A percentile compares a stretch with the other conserved stretches of the same genome.
Conservation (phyloP, 2,113 vertebrate genomes). For the Myotis lucifugus region DNA sequence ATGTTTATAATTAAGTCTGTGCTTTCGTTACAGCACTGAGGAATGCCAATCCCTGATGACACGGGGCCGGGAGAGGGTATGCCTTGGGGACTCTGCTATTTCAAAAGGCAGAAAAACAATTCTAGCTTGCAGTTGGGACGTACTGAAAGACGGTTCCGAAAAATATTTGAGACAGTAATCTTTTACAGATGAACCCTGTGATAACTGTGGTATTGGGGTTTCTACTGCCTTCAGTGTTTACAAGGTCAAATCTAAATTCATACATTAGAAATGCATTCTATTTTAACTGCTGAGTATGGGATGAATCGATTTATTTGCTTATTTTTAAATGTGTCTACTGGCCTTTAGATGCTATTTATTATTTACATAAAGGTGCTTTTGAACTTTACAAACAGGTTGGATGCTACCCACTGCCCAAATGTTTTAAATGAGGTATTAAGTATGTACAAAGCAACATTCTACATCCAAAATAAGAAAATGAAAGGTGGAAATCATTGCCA, state of each 20-base stretch:
- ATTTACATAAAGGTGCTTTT: slow-evolving; percentile 67
- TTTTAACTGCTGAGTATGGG: slow-evolving; percentile 51
- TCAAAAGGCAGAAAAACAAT: background rate
- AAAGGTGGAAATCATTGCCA: slow-evolving; percentile 20
- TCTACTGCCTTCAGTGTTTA: slow-evolving; percentile 32
- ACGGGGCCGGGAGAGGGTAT: background rate
- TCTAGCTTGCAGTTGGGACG: background rate
- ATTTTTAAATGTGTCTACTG: slow-evolving; percentile 72
- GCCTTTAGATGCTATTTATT: slow-evolving; percentile 68
- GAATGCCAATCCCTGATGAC: background rate
- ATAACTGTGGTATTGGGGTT: slow-evolving; percentile 11
- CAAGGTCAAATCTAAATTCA: slow-evolving; percentile 63
- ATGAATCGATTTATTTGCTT: slow-evolving; percentile 65
- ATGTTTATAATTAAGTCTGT: background rate
- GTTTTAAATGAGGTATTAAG: slow-evolving; percentile 59
- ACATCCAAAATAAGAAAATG: slow-evolving; percentile 55
- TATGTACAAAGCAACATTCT: slow-evolving; percentile 30
- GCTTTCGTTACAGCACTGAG: background rate
- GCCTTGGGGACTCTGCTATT: background rate
- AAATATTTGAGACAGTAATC: background rate
- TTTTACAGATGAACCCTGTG: background rate
- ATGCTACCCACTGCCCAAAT: slow-evolving; percentile 53
- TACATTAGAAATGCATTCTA: slow-evolving; percentile 17
- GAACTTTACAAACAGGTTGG: slow-evolving; percentile 74
- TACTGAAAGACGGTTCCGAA: background rate